Base-by-base conservation (phyloP, 2,888 invertebrate genomes). In the Drosophila bunnanda region DNA sequence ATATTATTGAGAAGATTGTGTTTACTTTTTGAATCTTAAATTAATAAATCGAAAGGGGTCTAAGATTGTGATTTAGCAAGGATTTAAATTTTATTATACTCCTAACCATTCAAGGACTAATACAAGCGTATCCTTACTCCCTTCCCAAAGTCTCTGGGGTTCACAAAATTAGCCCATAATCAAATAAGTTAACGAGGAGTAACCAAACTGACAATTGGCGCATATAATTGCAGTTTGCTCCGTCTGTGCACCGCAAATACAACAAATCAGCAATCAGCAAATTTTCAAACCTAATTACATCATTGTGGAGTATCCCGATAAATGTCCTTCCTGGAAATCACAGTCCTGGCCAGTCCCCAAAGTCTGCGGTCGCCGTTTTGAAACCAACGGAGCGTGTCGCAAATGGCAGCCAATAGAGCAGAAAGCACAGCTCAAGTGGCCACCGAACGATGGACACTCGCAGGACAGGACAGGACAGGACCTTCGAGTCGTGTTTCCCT, bases 151-250 rank as follows among this genome's bases (percentile, higher is more conserved):
- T 30, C 48, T 53, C 32, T 20, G 20, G 36, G 54, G 58, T 61
- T 39, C 44, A 17, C 75, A 38, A 84, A 81, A 89, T 87, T 81
- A 74, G 82, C 78, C 83, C 80, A 71, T 85, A 89, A 85, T 85
- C 85, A 89, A 85, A 85, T 85, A 82, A 88, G 82, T 71, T 87
- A 83, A 88, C 84, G 89, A 88, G 74, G 59, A 88, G 86, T 70
- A 78, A 76, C 78, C 81, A 83, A 72, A 78, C 84, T 81, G 83
- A 73, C 88, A 88, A 89, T 84, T 85, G 86, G 77, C 77, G 88
- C 78, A 88, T 75, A 88, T 85, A 85, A 85, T 85, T 89, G 88
- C 82, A 67, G 66, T 62, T 62, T 41, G 69, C 34, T 30, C 44
- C 32, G 46, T 34, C 59, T 43, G 30, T 30, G 22, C 34, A 46